Conservation (phyloP, 2,113 vertebrate species). For the Todiramphus chloris region DNA sequence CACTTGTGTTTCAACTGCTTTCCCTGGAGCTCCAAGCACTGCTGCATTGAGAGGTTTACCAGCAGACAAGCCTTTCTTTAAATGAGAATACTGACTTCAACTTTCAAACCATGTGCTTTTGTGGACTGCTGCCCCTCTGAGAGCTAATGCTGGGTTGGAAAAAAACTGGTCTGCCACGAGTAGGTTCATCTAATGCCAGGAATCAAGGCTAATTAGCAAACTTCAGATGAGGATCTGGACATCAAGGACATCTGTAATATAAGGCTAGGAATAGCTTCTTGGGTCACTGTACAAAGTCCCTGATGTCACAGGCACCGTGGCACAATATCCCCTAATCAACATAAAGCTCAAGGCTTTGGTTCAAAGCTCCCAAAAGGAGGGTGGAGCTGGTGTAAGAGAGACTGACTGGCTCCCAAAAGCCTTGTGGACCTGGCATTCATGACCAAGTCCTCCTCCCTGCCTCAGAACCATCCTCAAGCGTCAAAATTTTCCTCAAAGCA, state of each 20-base stretch:
- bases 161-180: neutral
- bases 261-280: neutral
- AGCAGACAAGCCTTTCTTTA: neutral
- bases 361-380: neutral
- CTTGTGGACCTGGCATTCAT: neutral
- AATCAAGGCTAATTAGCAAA: neutral
- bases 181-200: neutral
- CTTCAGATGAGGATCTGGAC: neutral
- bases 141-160: neutral
- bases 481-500: neutral
- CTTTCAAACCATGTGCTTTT: neutral
- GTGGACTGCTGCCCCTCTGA: neutral
- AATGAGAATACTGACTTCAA: neutral
- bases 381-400: rapidly evolving
- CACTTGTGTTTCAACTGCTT: neutral
- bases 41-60: neutral
- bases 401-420: neutral
- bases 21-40: neutral
- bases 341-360: neutral
- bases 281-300: neutral
- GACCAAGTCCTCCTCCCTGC: neutral
- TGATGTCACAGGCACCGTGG: rapidly evolving
- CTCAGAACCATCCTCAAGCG: neutral
- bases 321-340: neutral
- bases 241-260: neutral